Percentiles rank a stretch among this genome's conserved stretches.
These are phyloP conservation scores for Melipona bicolor DNA, from an alignment of 2,888 invertebrate genomes.

Conservation along the genomic window DNA sequence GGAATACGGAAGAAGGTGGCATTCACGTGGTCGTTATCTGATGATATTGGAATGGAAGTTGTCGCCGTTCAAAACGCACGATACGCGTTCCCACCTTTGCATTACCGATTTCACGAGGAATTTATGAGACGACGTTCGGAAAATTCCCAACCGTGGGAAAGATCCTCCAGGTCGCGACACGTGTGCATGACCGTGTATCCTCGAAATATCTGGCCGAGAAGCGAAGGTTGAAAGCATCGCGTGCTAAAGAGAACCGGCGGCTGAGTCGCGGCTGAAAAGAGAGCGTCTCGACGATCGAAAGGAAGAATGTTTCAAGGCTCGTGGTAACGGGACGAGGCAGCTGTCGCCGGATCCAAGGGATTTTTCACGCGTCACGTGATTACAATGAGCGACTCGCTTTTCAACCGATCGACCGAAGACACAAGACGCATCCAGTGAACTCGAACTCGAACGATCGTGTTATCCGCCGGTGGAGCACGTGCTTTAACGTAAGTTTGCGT, in stretches of 20 bases:
- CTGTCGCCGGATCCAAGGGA: constrained; percentile 1
- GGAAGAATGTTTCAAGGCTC: neutral
- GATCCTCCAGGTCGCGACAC: neutral
- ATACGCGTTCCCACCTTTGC: constrained; percentile 1
- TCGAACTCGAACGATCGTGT: constrained; percentile 31
- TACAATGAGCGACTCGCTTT: constrained; percentile 44
- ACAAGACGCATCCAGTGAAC: constrained; percentile 28
- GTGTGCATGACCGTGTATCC: no score
- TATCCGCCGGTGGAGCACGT: constrained; percentile 29
- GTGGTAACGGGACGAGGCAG: neutral
- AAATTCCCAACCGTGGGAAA: neutral
- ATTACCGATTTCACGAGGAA: neutral
- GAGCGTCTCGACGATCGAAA: neutral
- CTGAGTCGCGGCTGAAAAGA: neutral
- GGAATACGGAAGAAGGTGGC: neutral
- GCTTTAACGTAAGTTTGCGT: constrained; percentile 27
- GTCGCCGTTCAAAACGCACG: neutral
- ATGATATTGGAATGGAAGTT: constrained; percentile 5
- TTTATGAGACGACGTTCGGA: neutral
- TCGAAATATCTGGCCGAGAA: neutral
- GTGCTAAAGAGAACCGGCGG: neutral
- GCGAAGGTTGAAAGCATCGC: neutral
- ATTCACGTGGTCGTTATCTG: neutral
- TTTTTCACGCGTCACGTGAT: constrained; percentile 26
- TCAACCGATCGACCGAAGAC: constrained; percentile 50